phyloP scores from a whole-genome alignment of 2,113 vertebrate genomes.

The Dipodomys merriami region DNA sequence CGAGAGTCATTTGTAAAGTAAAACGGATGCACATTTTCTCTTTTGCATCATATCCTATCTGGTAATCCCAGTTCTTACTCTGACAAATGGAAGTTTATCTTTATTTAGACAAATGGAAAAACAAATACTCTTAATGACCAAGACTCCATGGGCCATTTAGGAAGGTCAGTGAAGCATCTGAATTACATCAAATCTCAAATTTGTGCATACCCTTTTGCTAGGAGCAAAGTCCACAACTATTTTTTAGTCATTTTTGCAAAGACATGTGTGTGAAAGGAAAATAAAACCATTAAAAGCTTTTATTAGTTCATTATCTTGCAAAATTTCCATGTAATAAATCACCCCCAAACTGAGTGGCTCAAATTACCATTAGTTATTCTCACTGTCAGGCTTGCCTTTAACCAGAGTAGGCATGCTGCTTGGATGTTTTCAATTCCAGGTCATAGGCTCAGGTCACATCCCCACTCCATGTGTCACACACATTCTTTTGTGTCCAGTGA shows the following conservation, averaged over 20 bases:
- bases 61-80: constrained; percentile 11
- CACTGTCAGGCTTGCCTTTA: background rate
- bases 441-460: background rate
- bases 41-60: background rate
- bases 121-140: background rate
- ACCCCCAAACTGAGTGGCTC: background rate
- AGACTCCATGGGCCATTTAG: background rate
- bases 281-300: background rate
- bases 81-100: background rate
- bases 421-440: background rate
- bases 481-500: background rate
- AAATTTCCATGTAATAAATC: background rate
- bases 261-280: background rate
- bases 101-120: constrained; percentile 42
- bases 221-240: background rate
- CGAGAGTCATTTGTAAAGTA: background rate
- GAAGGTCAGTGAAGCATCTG: constrained; percentile 4
- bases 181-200: background rate
- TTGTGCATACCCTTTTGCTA: background rate
- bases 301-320: background rate
- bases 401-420: background rate
- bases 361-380: background rate
- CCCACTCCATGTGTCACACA: background rate
- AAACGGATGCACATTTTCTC: background rate
- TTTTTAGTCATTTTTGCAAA: constrained; percentile 1